Evolutionary conservation across 2,113 vertebrate genomes (phyloP), one percentile per base, ranked within the genome.

Genomic region (Melospiza melodia): DNA sequence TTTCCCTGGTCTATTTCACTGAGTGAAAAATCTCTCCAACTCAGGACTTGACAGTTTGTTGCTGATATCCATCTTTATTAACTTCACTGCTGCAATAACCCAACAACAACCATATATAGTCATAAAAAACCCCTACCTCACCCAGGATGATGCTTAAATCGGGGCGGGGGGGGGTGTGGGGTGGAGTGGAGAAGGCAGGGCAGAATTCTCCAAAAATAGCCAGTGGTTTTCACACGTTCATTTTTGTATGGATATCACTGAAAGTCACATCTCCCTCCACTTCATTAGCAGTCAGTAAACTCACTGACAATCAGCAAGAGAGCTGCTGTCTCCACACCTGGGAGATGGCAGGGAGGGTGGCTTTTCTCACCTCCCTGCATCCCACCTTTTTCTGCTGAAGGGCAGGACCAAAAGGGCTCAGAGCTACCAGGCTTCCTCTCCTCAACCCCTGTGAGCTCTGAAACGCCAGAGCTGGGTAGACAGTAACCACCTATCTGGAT

Each of bases 21-120:
- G 97, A 90, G 95, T 96, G 96, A 97, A 97, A 97, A 97, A 97
- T 97, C 91, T 97, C 91, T 95, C 71, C 86, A 94, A 93, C 89
- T 89, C 65, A 16, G 49, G 87, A 96, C 95, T 95, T 97, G 98
- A 98, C 98, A 97, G 96, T 97, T 97, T 95, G 97, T 97, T 87
- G 77, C 84, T 89, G 94, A 96, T 96, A 98, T 98, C 97, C 96
- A 96, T 98, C 97, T 97, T 98, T 93, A 98, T 98, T 97, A 97
- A 94, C 91, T 97, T 96, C 92, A 87, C 89, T 69, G 83, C 92
- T 79, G 93, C 59, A 75, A 57, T 37, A 10, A 12, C 20, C 13
- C 46, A 82, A 9, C 71, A 83, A 6, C 71, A 91, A 51, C 78
- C 77, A 74, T 22, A 77, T 63, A 86, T 5, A 93, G 51, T 71